Conservation (phyloP, 2,888 invertebrate species). For the Pristionchus fissidentatus region DNA sequence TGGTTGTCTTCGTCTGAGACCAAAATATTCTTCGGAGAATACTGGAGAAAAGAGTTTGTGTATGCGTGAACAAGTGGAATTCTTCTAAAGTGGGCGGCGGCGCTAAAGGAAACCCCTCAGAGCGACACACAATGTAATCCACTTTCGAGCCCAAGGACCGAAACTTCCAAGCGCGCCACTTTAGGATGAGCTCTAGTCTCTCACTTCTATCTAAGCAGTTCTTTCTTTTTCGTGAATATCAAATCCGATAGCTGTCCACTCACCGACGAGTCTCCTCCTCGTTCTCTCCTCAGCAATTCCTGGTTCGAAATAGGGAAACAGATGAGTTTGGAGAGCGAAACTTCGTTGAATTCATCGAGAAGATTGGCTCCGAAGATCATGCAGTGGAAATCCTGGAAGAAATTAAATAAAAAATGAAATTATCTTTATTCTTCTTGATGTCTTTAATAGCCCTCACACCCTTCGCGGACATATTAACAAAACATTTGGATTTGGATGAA, state of each 20-base stretch:
- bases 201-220: too few species aligned
- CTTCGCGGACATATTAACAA: too few species aligned
- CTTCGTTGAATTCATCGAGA: constrained; percentile 68
- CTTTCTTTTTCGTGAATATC: background rate
- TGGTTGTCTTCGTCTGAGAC: too few species aligned
- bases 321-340: constrained; percentile 81
- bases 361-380: constrained; percentile 77
- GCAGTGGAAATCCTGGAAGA: constrained; percentile 78
- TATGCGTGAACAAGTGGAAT: too few species aligned
- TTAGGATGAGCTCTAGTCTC: too few species aligned
- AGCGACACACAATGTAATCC: too few species aligned
- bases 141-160: background rate
- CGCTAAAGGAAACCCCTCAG: too few species aligned
- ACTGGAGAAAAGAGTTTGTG: too few species aligned
- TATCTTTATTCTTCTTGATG: background rate
- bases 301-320: constrained; percentile 96
- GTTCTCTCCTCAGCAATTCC: constrained; percentile 86
- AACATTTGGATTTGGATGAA: too few species aligned
- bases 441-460: too few species aligned
- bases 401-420: background rate
- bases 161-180: background rate
- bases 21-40: too few species aligned
- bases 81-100: too few species aligned
- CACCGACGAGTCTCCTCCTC: constrained; percentile 50
- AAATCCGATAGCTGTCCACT: background rate